These are phyloP conservation scores for Meta bourneti DNA, from an alignment of 2,888 invertebrate genomes.

Conservation along the genomic window DNA sequence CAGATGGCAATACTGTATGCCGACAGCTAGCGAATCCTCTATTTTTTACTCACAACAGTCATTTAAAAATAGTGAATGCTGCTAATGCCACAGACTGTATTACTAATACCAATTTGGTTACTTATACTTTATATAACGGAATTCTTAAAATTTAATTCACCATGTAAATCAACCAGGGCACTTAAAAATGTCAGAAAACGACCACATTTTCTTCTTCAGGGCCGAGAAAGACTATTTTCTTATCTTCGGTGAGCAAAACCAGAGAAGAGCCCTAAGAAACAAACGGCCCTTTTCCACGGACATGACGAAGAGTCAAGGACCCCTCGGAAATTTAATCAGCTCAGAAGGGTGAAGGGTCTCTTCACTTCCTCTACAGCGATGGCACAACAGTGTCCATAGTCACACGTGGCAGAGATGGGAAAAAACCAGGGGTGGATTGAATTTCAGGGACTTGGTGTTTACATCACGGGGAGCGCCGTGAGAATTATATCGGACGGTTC, in stretches of 20 bases:
- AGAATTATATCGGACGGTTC: slow-evolving; percentile 71
- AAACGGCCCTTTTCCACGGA: not conserved
- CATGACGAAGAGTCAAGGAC: slow-evolving; percentile 31
- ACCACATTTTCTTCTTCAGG: not conserved
- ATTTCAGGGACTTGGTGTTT: slow-evolving; percentile 67
- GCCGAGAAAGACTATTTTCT: not conserved
- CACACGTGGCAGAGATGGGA: slow-evolving; percentile 67
- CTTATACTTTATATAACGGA: too few species aligned
- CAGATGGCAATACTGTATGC: too few species aligned
- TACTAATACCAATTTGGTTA: too few species aligned
- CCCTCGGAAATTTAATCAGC: slow-evolving; percentile 37
- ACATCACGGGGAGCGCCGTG: slow-evolving; percentile 58
- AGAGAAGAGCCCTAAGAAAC: not conserved
- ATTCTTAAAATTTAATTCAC: too few species aligned
- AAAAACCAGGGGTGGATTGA: slow-evolving; percentile 36
- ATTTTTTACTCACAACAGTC: too few species aligned
- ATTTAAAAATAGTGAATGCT: too few species aligned
- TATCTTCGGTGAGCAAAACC: not conserved
- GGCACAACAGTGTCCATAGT: slow-evolving; percentile 57
- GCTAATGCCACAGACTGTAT: too few species aligned
- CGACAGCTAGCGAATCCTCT: too few species aligned
- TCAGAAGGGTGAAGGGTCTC: not conserved
- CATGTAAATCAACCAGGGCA: too few species aligned
- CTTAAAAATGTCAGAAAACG: too few species aligned
- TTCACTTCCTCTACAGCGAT: slow-evolving; percentile 29